Percentiles rank a stretch among this genome's conserved stretches.
phyloP scores from a whole-genome alignment of 2,888 invertebrate genomes.

The Cephus sareptanus region DNA sequence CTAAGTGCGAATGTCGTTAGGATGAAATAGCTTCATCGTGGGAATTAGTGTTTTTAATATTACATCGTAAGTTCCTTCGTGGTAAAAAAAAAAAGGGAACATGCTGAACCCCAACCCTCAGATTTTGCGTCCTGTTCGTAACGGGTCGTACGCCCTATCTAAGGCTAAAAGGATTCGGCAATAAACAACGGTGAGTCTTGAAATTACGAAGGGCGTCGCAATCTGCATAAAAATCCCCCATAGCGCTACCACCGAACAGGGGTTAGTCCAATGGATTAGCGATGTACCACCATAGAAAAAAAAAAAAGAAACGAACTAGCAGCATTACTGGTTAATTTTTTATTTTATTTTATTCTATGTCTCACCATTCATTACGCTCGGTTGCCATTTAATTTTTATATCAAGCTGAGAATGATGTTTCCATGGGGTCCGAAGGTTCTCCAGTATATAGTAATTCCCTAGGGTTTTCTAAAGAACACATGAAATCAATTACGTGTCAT shows the following conservation, averaged over 20 bases:
- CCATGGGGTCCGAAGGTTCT: neutral
- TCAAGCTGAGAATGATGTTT: slow-evolving; percentile 15
- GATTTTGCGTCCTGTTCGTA: neutral
- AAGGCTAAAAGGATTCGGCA: slow-evolving; percentile 63
- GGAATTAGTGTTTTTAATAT: slow-evolving; percentile 49
- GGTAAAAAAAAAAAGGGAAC: too few species aligned
- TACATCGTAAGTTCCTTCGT: slow-evolving; percentile 16
- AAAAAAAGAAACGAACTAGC: slow-evolving; percentile 11
- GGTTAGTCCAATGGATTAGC: slow-evolving; percentile 52
- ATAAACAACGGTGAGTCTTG: slow-evolving; percentile 59
- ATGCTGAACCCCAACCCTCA: slow-evolving; percentile 26
- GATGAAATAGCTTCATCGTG: slow-evolving; percentile 20
- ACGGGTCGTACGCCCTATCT: slow-evolving; percentile 25
- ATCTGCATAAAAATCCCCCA: slow-evolving; percentile 50
- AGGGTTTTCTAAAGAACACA: too few species aligned
- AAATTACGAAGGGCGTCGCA: slow-evolving; percentile 52
- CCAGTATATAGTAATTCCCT: too few species aligned
- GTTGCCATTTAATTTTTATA: slow-evolving; percentile 54
- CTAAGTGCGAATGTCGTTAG: slow-evolving; percentile 37
- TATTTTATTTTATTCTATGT: slow-evolving; percentile 18
- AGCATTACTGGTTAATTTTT: neutral
- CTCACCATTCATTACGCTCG: slow-evolving; percentile 4
- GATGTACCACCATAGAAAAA: slow-evolving; percentile 38
- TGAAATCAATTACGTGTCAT: too few species aligned
- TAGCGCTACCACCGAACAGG: slow-evolving; percentile 17